Evolutionary conservation across 2,888 invertebrate species (phyloP).

Genomic region (Tenthredo distinguenda): DNA sequence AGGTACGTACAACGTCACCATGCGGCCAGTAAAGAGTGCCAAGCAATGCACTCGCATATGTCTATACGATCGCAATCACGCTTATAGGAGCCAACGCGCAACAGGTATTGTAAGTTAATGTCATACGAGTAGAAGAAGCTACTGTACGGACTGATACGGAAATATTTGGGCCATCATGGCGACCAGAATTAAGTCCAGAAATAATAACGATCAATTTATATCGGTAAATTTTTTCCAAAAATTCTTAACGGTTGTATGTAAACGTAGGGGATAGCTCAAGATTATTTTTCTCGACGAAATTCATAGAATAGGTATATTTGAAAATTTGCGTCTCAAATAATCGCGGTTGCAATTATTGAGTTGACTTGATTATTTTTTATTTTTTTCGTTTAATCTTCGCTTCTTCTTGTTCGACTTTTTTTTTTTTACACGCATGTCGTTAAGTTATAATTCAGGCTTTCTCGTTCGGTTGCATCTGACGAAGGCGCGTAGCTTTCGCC

Average conservation of each 20-base stretch:
- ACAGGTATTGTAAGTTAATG: conserved; percentile 26
- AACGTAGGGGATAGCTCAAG: background rate
- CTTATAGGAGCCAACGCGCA: background rate
- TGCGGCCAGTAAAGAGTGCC: conserved; percentile 31
- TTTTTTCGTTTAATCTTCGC: background rate
- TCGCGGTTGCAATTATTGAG: background rate
- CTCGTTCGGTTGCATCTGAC: conserved; percentile 19
- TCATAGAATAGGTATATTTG: background rate
- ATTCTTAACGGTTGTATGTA: background rate
- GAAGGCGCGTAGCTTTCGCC: conserved; percentile 40
- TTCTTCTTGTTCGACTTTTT: background rate
- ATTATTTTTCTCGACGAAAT: background rate
- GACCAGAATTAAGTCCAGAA: background rate
- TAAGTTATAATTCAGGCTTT: conserved; percentile 42
- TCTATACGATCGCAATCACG: conserved; percentile 31
- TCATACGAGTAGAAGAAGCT: background rate
- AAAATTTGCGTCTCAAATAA: background rate
- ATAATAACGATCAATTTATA: background rate
- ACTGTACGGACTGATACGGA: background rate
- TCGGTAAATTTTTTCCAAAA: background rate
- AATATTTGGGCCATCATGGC: conserved; percentile 29
- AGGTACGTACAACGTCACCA: conserved; percentile 1
- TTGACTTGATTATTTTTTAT: background rate
- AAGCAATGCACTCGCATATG: conserved; percentile 37
- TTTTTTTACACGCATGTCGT: conserved; percentile 24